Conservation (phyloP, 2,113 vertebrate species). For the Carassius carassius region DNA sequence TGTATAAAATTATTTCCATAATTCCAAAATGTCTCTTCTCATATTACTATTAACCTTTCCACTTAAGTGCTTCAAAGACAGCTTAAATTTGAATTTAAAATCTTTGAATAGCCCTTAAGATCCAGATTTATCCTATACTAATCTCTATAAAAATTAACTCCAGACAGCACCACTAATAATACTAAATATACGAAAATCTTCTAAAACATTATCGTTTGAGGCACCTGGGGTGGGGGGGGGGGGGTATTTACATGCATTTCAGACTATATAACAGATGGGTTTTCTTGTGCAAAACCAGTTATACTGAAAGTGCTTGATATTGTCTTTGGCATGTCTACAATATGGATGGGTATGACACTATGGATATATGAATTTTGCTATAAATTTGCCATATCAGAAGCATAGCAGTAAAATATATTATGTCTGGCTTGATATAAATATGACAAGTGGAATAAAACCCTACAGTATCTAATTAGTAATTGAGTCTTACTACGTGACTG, state of each 20-base stretch:
- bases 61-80: neutral
- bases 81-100: neutral
- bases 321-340: constrained; percentile 9
- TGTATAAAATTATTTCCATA: neutral
- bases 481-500: neutral
- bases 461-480: neutral
- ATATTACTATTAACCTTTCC: neutral
- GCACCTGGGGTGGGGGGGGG: neutral
- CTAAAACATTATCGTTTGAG: neutral
- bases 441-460: neutral
- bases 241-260: neutral
- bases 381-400: neutral
- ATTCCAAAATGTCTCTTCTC: neutral
- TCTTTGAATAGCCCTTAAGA: neutral
- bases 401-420: neutral
- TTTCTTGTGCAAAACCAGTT: neutral
- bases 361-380: neutral
- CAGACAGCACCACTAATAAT: neutral
- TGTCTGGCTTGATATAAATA: neutral
- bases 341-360: neutral
- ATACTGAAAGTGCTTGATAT: neutral
- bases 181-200: neutral
- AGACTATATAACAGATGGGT: neutral
- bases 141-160: neutral
- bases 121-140: neutral